Base-by-base conservation (phyloP, 92 coral and sea anemone genomes). In the Zoanthus solanderi region DNA sequence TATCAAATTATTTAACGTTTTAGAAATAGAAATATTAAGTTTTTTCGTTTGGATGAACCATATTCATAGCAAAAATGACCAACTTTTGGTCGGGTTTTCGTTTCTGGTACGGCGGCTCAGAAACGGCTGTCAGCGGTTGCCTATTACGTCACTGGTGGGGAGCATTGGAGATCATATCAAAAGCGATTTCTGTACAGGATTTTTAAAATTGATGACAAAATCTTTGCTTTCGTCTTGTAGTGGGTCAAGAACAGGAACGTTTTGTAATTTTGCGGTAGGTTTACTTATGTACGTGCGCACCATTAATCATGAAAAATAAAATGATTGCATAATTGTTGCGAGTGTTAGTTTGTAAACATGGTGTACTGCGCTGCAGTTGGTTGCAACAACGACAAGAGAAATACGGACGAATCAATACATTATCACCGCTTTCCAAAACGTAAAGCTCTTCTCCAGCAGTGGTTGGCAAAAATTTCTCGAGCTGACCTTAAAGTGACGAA, bases 381-480 rank as follows among this genome's bases (percentile, higher is more conserved):
- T 23, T 60, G 66, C 66, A 67, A 67, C 32, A 67, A 67, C 42
- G 72, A 67, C 72, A 67, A 67, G 72, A 67, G 72, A 67, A 7
- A 30, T 30, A 28, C 45, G 73, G 73, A 68, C 28, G 76, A 72
- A 72, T 72, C 76, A 72, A 72, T 15, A 0, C 76, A 72, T 32
- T 72, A 72, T 11, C 76, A 72, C 14, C 76, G 76, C 48, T 72
- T 72, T 72, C 73, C 76, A 72, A 72, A 72, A 11, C 76, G 52
- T 14, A 72, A 72, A 72, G 76, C 76, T 72, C 76, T 72, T 72
- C 52, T 72, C 52, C 76, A 72, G 28, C 76, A 72, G 47, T 88
- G 87, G 87, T 48, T 88, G 63, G 75, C 87, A 42, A 88, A 88
- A 81, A 88, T 78, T 57, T 87, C 78, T 47, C 68, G 50, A 72